Base-by-base conservation (phyloP, 2,113 vertebrate species). In the Sceloporus undulatus region DNA sequence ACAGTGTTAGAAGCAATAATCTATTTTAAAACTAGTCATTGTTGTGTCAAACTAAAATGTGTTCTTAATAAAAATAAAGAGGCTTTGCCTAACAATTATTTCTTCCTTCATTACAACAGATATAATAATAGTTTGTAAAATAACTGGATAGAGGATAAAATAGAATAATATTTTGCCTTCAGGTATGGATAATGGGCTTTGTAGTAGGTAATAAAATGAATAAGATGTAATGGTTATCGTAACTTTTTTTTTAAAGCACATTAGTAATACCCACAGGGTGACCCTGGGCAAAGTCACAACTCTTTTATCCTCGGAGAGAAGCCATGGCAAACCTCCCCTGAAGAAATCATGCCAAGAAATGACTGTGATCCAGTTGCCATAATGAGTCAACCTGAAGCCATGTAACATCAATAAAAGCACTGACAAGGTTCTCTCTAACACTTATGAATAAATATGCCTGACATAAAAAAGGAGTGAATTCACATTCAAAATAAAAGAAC, bases 1-100 rank as follows among this genome's bases (percentile, higher is more conserved):
- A 91, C 65, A 74, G 87, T 6, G 89, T 88, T 76, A 88, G 75
- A 91, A 65, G 18, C 56, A 88, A 92, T 90, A 82, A 91, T 56
- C 52, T 90, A 85, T 82, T 74, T 92, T 93, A 23, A 84, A 93
- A 89, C 5, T 9, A 8, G 29, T 90, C 77, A 76, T 85, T 88
- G 59, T 62, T 93, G 87, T 9, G 82, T 90, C 79, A 93, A 90
- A 77, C 79, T 93, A 92, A 92, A 91, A 91, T 71, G 2, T 13
- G 84, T 10, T 3, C 91, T 89, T 89, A 85, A 83, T 85, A 90
- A 88, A 87, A 89, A 89, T 62, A 34, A 93, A 34, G 59, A 80
- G 11, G 29, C 29, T 82, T 84, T 84, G 86, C 8, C 6, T 6
- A 83, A 89, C 85, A 2, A 74, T 81, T 93, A 82, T 73, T 93